Evolutionary conservation across 2,797 vertebrate species (phyloP).

Genomic region (Lepus oiostolus): DNA sequence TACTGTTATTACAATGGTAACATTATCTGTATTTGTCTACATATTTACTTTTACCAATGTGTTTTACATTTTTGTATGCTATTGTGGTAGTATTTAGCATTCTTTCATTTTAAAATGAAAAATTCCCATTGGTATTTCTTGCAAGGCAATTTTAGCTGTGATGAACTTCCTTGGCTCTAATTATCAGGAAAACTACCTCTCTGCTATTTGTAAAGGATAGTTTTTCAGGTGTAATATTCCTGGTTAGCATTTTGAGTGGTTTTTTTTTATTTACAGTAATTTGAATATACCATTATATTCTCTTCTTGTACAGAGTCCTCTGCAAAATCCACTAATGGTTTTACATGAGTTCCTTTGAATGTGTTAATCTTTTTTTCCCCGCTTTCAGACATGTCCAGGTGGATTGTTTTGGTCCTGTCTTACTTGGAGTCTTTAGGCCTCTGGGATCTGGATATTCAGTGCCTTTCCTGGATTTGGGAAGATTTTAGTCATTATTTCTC

Average conservation of each 20-base stretch:
- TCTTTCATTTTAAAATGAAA: neutral
- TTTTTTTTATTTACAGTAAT: neutral
- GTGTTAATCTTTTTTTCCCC: neutral
- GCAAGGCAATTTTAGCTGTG: neutral
- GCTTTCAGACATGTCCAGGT: neutral
- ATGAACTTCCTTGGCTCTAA: neutral
- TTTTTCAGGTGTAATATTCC: neutral
- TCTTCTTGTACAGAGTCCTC: neutral
- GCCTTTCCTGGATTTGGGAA: neutral
- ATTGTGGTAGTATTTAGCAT: neutral
- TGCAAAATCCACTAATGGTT: neutral
- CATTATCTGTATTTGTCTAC: neutral
- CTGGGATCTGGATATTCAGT: neutral
- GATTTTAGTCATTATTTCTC: neutral
- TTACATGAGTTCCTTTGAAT: neutral
- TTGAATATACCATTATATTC: no score
- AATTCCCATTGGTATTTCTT: no score
- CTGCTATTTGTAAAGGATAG: neutral
- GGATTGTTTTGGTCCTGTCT: no score
- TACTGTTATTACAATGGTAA: neutral
- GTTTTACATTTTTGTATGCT: neutral
- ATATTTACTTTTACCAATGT: neutral
- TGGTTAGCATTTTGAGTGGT: neutral
- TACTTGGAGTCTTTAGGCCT: neutral
- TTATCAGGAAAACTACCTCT: neutral